Evolutionary conservation across 2,113 vertebrate species (phyloP), one percentile per base, ranked within the genome.

Genomic region (Galbula dea): DNA sequence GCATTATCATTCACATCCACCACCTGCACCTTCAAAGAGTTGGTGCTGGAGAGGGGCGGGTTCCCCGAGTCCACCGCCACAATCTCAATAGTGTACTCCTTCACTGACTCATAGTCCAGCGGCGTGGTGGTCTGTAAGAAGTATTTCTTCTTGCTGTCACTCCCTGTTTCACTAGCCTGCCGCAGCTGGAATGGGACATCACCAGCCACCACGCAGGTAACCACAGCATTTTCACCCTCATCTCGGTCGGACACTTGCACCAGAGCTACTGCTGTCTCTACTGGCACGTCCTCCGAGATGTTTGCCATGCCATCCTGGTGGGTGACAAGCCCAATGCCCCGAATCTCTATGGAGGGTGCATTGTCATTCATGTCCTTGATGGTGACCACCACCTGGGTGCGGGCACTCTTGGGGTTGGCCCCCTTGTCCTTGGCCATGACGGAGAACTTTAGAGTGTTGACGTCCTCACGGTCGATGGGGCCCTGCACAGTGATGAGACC

Each of bases 21-120:
- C 78, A 99, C 99, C 83, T 99, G 99, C 39, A 99, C 99, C 95
- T 98, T 99, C 45, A 99, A 98, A 18, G 99, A 99, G 89, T 99
- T 99, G 89, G 98, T 99, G 97, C 99, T 99, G 43, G 99, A 99
- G 59, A 99, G 98, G 1, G 99, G 99, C 0, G 99, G 99, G 94
- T 99, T 99, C 45, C 99, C 99, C 0, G 99, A 99, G 95, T 99
- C 99, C 81, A 99, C 99, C 0, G 99, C 99, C 20, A 99, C 99
- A 3, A 99, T 99, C 96, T 99, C 98, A 20, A 99, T 99, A 11
- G 98, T 98, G 95, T 99, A 99, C 48, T 99, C 98, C 95, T 98
- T 99, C 52, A 99, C 97, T 0, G 97, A 98, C 94, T 99, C 99
- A 0, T 99, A 99, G 98, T 99, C 99, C 45, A 99, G 97, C 0